Conservation (phyloP, 2,888 invertebrate species). For the Pristionchus japonicus region DNA sequence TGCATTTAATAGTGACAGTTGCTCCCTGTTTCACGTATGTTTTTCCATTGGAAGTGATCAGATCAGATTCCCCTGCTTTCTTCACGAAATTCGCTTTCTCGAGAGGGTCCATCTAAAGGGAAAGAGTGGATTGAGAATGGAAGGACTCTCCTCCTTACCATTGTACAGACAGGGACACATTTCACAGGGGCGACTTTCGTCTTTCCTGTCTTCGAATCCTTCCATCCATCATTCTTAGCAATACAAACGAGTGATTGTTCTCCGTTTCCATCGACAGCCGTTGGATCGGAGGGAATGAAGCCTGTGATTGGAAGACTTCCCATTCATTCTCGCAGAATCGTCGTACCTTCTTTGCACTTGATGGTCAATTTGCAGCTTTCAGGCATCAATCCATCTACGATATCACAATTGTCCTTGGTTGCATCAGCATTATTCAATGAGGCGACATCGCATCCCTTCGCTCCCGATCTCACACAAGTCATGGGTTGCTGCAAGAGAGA, state of each 20-base stretch:
- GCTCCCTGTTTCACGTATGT: constrained; percentile 24
- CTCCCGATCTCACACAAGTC: constrained; percentile 27
- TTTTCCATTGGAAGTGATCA: constrained; percentile 10
- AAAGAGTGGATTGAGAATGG: too few relatives aligned
- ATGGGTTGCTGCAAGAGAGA: constrained; percentile 27
- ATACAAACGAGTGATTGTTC: constrained; percentile 25
- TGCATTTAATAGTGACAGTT: constrained; percentile 5
- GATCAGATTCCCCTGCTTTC: not conserved
- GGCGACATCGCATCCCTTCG: constrained; percentile 39
- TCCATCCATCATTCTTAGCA: constrained; percentile 43
- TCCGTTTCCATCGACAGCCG: constrained; percentile 25
- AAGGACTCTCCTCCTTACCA: too few relatives aligned
- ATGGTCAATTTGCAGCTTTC: constrained; percentile 35
- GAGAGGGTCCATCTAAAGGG: not conserved
- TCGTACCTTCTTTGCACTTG: constrained; percentile 41
- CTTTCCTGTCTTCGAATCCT: constrained; percentile 24
- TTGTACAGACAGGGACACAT: constrained; percentile 2
- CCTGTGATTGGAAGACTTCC: not conserved
- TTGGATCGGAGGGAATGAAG: constrained; percentile 35
- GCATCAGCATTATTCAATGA: constrained; percentile 22
- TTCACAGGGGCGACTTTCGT: not conserved
- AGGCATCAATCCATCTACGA: constrained; percentile 39
- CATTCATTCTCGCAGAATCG: too few relatives aligned
- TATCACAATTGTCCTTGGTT: constrained; percentile 30
- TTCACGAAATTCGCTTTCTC: not conserved